Evolutionary conservation across 2,888 invertebrate genomes (phyloP).

Genomic region (Sycophila texana): DNA sequence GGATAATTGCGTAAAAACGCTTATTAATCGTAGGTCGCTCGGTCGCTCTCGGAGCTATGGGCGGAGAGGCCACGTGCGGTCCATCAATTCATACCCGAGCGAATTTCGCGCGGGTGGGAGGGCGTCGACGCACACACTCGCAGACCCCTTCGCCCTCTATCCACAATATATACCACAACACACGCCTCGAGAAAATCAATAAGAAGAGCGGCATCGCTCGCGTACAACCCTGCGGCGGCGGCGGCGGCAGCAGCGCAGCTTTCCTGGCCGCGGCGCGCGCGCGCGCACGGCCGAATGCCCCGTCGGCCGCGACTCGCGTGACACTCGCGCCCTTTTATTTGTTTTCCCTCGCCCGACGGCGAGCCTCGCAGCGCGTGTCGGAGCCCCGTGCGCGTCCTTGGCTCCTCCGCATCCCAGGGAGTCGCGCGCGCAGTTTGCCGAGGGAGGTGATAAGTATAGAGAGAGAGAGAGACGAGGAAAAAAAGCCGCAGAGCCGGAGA

Average conservation of each 20-base stretch:
- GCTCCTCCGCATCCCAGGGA: background rate
- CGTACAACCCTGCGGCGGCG: slow-evolving; percentile 58
- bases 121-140: background rate
- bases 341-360: no score
- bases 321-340: background rate
- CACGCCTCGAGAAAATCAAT: slow-evolving; percentile 67
- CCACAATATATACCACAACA: background rate
- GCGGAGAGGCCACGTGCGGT: slow-evolving; percentile 8
- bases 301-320: background rate
- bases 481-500: background rate
- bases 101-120: slow-evolving; percentile 9
- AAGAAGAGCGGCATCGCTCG: slow-evolving; percentile 66
- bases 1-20: no score
- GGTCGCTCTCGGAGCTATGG: background rate
- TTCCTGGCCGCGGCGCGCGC: slow-evolving; percentile 47
- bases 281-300: slow-evolving; percentile 19
- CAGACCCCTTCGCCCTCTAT: background rate
- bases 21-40: no score
- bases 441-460: background rate
- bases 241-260: slow-evolving; percentile 26
- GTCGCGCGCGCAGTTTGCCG: background rate
- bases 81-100: slow-evolving; percentile 2
- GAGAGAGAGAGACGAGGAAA: background rate
- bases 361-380: background rate
- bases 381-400: background rate